Conservation (phyloP, 2,888 invertebrate species). For the Mycogona germanica region DNA sequence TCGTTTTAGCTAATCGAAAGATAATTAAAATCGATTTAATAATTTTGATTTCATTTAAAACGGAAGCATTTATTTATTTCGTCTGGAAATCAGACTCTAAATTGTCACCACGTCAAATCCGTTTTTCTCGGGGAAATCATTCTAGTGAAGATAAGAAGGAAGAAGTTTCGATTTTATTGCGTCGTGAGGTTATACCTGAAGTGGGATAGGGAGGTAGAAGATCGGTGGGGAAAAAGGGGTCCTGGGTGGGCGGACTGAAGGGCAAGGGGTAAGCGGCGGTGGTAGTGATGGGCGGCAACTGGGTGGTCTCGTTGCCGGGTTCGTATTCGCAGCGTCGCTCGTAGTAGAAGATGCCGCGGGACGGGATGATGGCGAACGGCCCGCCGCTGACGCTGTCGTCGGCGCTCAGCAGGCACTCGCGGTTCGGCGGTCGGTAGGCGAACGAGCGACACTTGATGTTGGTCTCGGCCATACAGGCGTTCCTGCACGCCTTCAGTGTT, state of each 20-base stretch:
- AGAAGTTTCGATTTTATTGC: too few relatives aligned
- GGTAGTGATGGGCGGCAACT: neutral
- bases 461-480: neutral
- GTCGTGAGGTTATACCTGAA: too few relatives aligned
- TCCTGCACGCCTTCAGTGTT: conserved; percentile 3
- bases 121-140: too few relatives aligned
- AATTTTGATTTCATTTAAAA: too few relatives aligned
- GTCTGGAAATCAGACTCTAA: too few relatives aligned
- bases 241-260: conserved; percentile 14
- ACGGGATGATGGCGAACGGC: neutral
- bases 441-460: conserved; percentile 10
- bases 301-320: neutral
- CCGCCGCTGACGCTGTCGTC: conserved; percentile 15
- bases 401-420: conserved; percentile 13
- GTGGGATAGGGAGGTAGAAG: too few relatives aligned
- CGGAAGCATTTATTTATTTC: too few relatives aligned
- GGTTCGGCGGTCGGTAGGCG: neutral
- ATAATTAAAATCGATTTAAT: too few relatives aligned
- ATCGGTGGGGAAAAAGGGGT: too few relatives aligned
- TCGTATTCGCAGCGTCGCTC: conserved; percentile 6
- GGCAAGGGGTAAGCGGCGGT: conserved; percentile 6
- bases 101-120: too few relatives aligned
- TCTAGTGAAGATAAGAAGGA: too few relatives aligned
- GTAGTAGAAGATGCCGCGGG: conserved; percentile 4
- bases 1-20: too few relatives aligned